phyloP scores from a whole-genome alignment of 1,140 invertebrate genomes.

The Drosophila sp. region DNA sequence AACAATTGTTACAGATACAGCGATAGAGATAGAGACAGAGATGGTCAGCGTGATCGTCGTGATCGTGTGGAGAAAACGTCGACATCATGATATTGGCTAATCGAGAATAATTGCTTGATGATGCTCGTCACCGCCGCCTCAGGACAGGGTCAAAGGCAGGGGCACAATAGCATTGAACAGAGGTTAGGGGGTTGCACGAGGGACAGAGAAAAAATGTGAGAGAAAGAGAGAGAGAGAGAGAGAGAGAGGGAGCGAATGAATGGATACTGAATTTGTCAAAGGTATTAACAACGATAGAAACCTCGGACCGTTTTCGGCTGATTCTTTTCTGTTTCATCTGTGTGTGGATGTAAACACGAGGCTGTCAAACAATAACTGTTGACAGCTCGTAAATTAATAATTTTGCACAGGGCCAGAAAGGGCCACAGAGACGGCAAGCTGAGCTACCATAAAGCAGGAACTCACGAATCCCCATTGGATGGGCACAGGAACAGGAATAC shows the following conservation, averaged over 20 bases:
- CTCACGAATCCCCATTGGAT: slow-evolving; percentile 9
- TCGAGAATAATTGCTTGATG: slow-evolving; percentile 76
- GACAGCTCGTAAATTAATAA: slow-evolving; percentile 83
- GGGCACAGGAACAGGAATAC: slow-evolving; percentile 23
- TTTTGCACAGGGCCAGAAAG: slow-evolving; percentile 54
- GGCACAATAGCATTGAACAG: neutral
- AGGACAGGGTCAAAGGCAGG: slow-evolving; percentile 2
- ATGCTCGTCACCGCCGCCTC: slow-evolving; percentile 42
- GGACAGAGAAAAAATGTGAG: slow-evolving; percentile 2
- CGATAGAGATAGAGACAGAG: slow-evolving; percentile 9
- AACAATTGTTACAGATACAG: neutral
- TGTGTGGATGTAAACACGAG: slow-evolving; percentile 74
- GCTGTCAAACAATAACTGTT: slow-evolving; percentile 75
- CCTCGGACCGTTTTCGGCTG: slow-evolving; percentile 12
- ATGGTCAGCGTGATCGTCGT: slow-evolving; percentile 19
- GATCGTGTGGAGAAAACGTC: slow-evolving; percentile 35
- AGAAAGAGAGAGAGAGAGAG: neutral
- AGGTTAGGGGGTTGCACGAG: neutral
- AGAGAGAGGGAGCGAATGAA: slow-evolving; percentile 15
- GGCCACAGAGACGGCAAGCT: slow-evolving; percentile 42
- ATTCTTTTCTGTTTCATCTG: too few relatives aligned
- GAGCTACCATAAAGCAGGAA: slow-evolving; percentile 30
- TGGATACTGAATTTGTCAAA: slow-evolving; percentile 67
- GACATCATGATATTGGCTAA: slow-evolving; percentile 67
- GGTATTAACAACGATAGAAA: slow-evolving; percentile 60